Conservation (phyloP, 2,113 vertebrate genomes). For the Candoia aspera region DNA sequence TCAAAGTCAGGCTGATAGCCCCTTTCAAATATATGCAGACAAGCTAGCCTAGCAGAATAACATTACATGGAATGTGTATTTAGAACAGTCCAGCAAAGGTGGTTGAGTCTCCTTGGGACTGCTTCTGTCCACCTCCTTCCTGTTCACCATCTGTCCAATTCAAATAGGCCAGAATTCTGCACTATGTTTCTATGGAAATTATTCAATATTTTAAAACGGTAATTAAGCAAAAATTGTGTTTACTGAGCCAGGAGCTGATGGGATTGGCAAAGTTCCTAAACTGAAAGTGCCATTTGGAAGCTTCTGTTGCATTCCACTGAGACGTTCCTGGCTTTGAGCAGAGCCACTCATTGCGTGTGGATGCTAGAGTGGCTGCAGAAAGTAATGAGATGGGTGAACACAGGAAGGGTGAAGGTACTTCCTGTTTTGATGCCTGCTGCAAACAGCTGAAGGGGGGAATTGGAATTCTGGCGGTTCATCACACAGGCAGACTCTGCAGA, state of each 20-base stretch:
- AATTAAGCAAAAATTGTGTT: constrained; percentile 46
- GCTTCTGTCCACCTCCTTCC: constrained; percentile 24
- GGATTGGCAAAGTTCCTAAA: constrained; percentile 7
- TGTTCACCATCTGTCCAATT: constrained; percentile 48
- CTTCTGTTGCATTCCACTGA: constrained; percentile 43
- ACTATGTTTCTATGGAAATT: constrained; percentile 53
- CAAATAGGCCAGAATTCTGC: constrained; percentile 46
- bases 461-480: neutral
- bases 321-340: constrained; percentile 31
- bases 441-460: neutral
- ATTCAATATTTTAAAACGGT: constrained; percentile 57
- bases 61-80: constrained; percentile 32
- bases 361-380: neutral
- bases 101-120: constrained; percentile 18
- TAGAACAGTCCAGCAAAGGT: constrained; percentile 34
- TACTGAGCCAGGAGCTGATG: constrained; percentile 51
- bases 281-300: constrained; percentile 50
- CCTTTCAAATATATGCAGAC: neutral
- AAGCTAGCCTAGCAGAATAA: constrained; percentile 1
- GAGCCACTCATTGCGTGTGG: constrained; percentile 20
- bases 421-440: neutral
- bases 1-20: neutral
- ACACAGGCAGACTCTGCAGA: neutral
- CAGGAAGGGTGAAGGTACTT: neutral
- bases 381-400: neutral